Evolutionary conservation across 1,140 invertebrate genomes (phyloP).

Genomic region (Aphis gossypii): DNA sequence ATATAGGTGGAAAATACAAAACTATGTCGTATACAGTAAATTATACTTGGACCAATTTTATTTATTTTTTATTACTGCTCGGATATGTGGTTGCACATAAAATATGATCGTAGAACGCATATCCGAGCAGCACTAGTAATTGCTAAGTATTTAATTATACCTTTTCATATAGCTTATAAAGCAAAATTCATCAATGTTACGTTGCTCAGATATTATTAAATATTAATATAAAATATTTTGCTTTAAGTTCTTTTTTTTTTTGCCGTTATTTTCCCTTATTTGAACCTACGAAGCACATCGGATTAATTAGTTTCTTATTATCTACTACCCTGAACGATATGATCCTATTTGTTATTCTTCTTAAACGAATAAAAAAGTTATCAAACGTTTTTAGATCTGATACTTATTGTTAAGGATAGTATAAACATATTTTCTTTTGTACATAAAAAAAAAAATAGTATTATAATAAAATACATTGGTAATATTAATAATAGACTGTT

Average conservation of each 20-base stretch:
- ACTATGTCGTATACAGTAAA: no score
- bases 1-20: no score
- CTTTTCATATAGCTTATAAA: background rate
- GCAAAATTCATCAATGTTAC: background rate
- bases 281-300: background rate
- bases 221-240: background rate
- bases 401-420: background rate
- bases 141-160: background rate
- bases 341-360: background rate
- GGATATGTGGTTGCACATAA: no score
- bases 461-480: no score
- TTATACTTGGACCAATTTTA: no score
- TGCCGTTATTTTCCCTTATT: background rate
- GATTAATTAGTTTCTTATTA: background rate
- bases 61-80: no score
- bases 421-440: background rate
- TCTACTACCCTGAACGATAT: background rate
- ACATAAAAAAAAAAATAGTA: no score
- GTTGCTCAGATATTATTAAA: background rate
- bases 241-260: background rate
- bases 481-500: background rate
- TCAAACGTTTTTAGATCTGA: background rate
- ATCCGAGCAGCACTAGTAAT: background rate
- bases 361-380: background rate
- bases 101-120: no score